phyloP scores from a whole-genome alignment of 2,113 vertebrate species.

The Xiphorhynchus elegans region DNA sequence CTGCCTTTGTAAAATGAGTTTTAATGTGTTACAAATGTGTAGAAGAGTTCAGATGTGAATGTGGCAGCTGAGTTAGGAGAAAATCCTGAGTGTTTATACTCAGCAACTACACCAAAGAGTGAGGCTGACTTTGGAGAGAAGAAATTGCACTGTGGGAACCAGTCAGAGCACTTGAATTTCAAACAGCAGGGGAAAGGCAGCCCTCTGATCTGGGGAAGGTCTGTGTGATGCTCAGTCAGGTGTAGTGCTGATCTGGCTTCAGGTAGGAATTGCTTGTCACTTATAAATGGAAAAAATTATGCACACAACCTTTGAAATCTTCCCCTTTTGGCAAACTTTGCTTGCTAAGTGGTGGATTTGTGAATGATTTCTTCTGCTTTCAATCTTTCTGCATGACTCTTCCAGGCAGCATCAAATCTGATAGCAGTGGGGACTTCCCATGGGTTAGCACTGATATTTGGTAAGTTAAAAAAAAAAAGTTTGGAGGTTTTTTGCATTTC shows the following conservation, averaged over 20 bases:
- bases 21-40: neutral
- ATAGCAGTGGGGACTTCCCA: constrained; percentile 98
- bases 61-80: neutral
- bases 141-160: neutral
- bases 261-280: neutral
- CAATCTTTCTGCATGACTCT: constrained; percentile 10
- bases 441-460: constrained; percentile 93
- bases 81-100: neutral
- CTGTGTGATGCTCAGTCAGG: accelerated
- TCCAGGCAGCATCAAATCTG: constrained; percentile 90
- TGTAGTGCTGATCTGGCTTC: neutral
- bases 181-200: neutral
- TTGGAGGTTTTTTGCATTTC: neutral
- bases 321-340: neutral
- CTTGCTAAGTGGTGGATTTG: neutral
- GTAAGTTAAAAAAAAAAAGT: constrained; percentile 78
- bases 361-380: neutral
- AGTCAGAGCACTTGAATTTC: neutral
- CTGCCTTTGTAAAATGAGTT: neutral
- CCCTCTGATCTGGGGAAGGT: neutral
- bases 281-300: neutral
- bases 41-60: neutral
- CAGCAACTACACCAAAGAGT: neutral
- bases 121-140: neutral
- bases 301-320: neutral